Conservation (phyloP, 2,113 vertebrate genomes). For the Sula dactylatra region DNA sequence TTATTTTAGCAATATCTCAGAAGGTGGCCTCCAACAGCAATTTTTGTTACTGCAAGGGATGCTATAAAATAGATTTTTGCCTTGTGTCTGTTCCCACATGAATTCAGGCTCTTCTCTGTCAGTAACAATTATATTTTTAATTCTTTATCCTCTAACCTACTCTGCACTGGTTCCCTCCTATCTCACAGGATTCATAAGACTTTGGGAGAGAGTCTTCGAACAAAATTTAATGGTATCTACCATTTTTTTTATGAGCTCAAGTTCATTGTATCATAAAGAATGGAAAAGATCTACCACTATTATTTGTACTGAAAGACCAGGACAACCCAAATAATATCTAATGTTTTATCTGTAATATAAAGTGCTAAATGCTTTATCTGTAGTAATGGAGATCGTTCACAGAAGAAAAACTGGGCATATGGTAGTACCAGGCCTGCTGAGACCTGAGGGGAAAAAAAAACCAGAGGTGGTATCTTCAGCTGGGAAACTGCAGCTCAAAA, state of each 20-base stretch:
- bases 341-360: too few species aligned
- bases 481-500: not conserved
- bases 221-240: not conserved
- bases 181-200: not conserved
- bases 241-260: not conserved
- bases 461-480: not conserved
- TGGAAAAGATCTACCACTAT: not conserved
- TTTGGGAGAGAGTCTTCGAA: not conserved
- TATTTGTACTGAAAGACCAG: not conserved
- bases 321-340: not conserved
- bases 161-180: not conserved
- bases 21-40: constrained; percentile 1
- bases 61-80: not conserved
- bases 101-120: not conserved
- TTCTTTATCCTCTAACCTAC: not conserved
- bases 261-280: not conserved
- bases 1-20: constrained; percentile 18
- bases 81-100: not conserved
- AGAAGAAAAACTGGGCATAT: not conserved
- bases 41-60: constrained; percentile 3
- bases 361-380: not conserved
- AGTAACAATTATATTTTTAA: not conserved
- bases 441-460: not conserved
- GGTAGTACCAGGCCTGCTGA: not conserved
- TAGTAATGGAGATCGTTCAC: not conserved